Base-by-base conservation (phyloP, 1,140 invertebrate species). In the Uloborus diversus region DNA sequence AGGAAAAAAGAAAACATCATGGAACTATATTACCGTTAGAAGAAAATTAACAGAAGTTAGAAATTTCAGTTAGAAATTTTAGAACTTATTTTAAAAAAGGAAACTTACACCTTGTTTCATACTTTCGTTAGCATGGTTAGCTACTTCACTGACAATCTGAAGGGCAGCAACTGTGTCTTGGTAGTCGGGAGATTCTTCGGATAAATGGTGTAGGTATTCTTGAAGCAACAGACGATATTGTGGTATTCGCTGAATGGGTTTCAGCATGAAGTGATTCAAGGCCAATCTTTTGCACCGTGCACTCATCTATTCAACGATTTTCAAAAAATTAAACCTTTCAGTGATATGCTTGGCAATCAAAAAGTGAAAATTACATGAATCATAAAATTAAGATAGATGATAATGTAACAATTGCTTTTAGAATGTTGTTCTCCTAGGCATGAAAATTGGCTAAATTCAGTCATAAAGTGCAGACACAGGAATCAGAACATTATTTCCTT, bases 161-260 rank as follows among this genome's bases (percentile, higher is more conserved):
- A 93, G 86, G 28, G 92, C 93, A 83, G 84, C 86, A 86, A 89
- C 85, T 23, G 92, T 91, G 83, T 93, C 90, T 79, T 89, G 86
- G 82, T 91, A 92, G 86, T 94, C 92, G 2, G 87, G 86, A 82
- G 88, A 90, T 64, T 89, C 88, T 68, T 83, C 81, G 71, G 86
- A 83, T 25, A 93, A 87, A 83, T 91, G 88, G 82, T 89, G 90
- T 27, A 91, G 85, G 84, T 93, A 93, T 83, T 91, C 89, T 86
- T 92, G 90, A 5, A 94, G 85, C 0, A 93, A 85, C 1, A 93
- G 84, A 82, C 90, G 89, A 84, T 93, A 93, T 80, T 88, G 88
- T 13, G 92, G 92, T 80, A 93, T 90, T 84, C 92, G 87, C 84
- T 94, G 92, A 78, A 94, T 91, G 1, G 93, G 92, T 86, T 93